These are phyloP conservation scores for Erebia aethiops DNA, from an alignment of 2,888 invertebrate species.

Conservation along the genomic window DNA sequence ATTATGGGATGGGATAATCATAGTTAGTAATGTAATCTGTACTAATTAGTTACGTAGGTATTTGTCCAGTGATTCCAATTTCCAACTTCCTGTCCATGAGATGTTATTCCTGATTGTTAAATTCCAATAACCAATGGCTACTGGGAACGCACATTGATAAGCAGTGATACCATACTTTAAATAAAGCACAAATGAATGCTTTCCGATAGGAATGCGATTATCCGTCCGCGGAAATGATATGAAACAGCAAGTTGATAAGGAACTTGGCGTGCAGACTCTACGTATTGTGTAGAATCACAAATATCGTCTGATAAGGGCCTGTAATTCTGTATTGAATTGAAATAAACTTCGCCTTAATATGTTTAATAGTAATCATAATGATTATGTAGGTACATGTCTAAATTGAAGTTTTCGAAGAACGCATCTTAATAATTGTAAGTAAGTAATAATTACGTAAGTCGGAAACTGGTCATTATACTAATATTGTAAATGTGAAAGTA, in stretches of 20 bases:
- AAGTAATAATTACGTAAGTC: too few relatives aligned
- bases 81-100: too few relatives aligned
- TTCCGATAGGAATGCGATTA: constrained; percentile 18
- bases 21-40: too few relatives aligned
- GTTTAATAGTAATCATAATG: neutral
- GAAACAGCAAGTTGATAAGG: constrained; percentile 11
- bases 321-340: neutral
- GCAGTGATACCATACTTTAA: neutral
- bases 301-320: neutral
- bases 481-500: too few relatives aligned
- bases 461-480: too few relatives aligned
- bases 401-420: too few relatives aligned
- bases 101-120: neutral
- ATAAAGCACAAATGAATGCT: neutral
- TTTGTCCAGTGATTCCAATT: too few relatives aligned
- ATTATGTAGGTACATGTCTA: too few relatives aligned
- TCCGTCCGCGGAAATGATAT: constrained; percentile 16
- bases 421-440: too few relatives aligned
- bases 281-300: too few relatives aligned
- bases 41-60: too few relatives aligned
- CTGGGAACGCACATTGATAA: constrained; percentile 3
- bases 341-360: neutral
- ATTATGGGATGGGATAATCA: too few relatives aligned
- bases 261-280: neutral
- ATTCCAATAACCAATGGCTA: neutral